Evolutionary conservation across 2,113 vertebrate genomes (phyloP), one percentile per base, ranked within the genome.

Genomic region (Pogonocichla stellata): DNA sequence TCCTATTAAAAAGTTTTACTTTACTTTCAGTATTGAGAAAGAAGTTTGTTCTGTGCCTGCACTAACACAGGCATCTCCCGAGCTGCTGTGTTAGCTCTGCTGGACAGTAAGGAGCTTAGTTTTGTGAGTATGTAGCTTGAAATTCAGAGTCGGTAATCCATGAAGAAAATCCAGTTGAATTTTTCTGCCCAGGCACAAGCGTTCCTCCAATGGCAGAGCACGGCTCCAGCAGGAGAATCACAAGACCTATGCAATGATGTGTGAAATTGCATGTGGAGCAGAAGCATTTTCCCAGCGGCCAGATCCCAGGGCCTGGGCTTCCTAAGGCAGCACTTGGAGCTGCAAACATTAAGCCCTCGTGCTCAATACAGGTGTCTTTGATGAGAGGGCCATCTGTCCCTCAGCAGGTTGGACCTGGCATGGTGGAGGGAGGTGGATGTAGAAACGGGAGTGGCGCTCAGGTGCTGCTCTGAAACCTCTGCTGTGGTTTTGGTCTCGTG

Each of bases 1-100:
- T 95, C 85, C 90, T 95, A 94, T 95, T 95, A 95, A 91, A 93
- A 95, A 85, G 34, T 88, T 95, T 73, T 80, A 90, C 67, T 96
- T 96, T 74, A 77, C 78, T 93, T 96, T 94, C 92, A 96, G 0
- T 94, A 88, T 72, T 81, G 75, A 94, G 69, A 80, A 88, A 83
- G 43, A 83, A 86, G 86, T 69, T 82, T 88, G 75, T 64, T 83
- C 62, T 82, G 78, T 92, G 92, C 38, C 75, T 66, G 67, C 42
- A 20, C 69, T 58, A 77, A 45, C 74, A 56, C 34, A 65, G 90
- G 79, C 82, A 74, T 66, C 87, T 87, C 79, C 54, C 0, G 0
- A 70, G 92, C 66, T 79, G 84, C 88, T 79, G 31, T 9, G 7
- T 73, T 86, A 61, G 85, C 71, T 92, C 67, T 80, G 48, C 75